Evolutionary conservation across 1,140 invertebrate genomes (phyloP).

Genomic region (Sipha flava): DNA sequence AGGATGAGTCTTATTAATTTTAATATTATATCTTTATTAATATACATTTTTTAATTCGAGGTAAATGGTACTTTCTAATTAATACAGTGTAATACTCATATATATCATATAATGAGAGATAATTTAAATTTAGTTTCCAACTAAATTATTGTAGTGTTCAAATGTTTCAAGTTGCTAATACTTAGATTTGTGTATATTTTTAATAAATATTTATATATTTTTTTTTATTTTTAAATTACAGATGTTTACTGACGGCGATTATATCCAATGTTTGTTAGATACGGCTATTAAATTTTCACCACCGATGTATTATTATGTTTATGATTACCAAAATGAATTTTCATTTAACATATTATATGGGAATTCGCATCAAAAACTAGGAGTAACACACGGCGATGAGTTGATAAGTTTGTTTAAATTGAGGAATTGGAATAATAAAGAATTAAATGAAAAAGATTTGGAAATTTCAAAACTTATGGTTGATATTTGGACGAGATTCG

Average conservation of each 20-base stretch:
- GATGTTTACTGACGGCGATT: not conserved
- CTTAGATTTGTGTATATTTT: too few relatives aligned
- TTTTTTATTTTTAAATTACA: not conserved
- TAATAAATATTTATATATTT: not conserved
- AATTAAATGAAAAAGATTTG: not conserved
- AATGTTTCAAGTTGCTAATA: too few relatives aligned
- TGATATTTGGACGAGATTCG: conserved; percentile 33
- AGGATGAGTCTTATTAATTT: too few relatives aligned
- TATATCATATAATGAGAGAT: too few relatives aligned
- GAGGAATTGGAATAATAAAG: not conserved
- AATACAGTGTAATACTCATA: too few relatives aligned
- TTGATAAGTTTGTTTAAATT: conserved; percentile 33
- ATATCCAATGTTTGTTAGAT: not conserved
- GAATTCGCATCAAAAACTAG: not conserved
- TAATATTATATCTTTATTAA: too few relatives aligned
- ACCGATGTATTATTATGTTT: not conserved
- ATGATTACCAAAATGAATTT: conserved; percentile 2
- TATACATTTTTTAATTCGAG: too few relatives aligned
- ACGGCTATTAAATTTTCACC: not conserved
- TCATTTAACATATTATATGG: not conserved
- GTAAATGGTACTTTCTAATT: too few relatives aligned
- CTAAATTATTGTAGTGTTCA: too few relatives aligned
- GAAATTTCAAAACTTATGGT: conserved; percentile 24
- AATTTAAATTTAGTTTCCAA: too few relatives aligned
- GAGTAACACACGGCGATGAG: conserved; percentile 34